Conservation (phyloP, 2,888 invertebrate species). For the Temnothorax ravouxi region DNA sequence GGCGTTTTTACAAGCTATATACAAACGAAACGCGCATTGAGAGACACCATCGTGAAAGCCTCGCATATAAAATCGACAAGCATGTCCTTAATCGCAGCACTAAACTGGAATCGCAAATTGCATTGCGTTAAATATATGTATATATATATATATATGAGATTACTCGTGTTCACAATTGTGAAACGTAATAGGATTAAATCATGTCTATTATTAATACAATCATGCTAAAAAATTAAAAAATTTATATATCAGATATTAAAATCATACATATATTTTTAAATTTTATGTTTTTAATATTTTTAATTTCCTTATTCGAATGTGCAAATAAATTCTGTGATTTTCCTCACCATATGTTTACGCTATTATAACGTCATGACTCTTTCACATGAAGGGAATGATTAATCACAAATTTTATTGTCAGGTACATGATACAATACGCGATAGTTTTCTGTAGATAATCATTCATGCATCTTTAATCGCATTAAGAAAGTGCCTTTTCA, state of each 20-base stretch:
- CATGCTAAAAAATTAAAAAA: neutral
- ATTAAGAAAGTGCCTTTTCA: slow-evolving; percentile 32
- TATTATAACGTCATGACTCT: neutral
- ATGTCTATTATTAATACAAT: neutral
- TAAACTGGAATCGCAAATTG: slow-evolving; percentile 11
- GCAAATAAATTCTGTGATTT: neutral
- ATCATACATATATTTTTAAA: neutral
- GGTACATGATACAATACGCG: neutral
- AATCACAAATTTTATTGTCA: slow-evolving; percentile 8
- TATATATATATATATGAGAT: too few species aligned
- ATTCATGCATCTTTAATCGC: slow-evolving; percentile 4
- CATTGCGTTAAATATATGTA: slow-evolving; percentile 2
- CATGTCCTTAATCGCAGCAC: neutral
- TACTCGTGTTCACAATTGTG: neutral
- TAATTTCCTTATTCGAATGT: neutral
- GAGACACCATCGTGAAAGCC: slow-evolving; percentile 4
- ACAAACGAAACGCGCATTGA: slow-evolving; percentile 29
- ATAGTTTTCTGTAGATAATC: slow-evolving; percentile 14
- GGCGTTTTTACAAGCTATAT: slow-evolving; percentile 27
- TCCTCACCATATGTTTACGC: neutral
- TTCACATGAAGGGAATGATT: neutral
- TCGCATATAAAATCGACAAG: slow-evolving; percentile 3
- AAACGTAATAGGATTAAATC: neutral
- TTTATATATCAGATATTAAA: neutral
- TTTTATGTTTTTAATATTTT: neutral